Evolutionary conservation across 1,140 invertebrate genomes (phyloP), one percentile per base, ranked within the genome.

Genomic region (Plodia interpunctella): DNA sequence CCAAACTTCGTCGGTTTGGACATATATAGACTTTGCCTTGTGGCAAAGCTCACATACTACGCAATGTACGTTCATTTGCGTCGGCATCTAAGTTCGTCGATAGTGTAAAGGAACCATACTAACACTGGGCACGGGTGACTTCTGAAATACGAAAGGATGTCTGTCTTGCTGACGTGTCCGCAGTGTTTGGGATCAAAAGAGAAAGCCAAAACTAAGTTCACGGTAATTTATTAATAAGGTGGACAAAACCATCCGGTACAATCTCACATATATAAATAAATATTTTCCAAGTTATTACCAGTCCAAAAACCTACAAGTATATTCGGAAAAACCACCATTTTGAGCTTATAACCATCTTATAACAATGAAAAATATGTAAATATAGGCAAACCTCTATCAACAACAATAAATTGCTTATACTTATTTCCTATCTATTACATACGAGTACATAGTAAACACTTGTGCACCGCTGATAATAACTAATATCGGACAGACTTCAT

Each of bases 231-330:
- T 65, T 65, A 59, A 49, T 65, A 57, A 62, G 64, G 60, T 54
- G 60, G 55, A 58, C 17, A 58, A 58, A 19, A 56, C 30, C 53
- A 49, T 60, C 49, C 13, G n/a, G 38, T 59, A 62, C 64, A 58
- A 62, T 59, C 59, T 66, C 64, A 52, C 51, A 65, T 61, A 59
- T 62, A 57, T 59, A 59, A 62, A 66, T 59, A 65, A 55, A 65
- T 61, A 20, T 65, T 51, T 60, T 51, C 49, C 30, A 57, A 57
- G 55, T 52, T 60, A 15, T n/a, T 21, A 32, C 21, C 51, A 35
- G 38, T 44, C n/a, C 35, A 38, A 15, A 44, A 2, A 53, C 13
- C 19, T 21, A 53, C 5, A 62, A 25, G 28, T 51, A 53, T 57
- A 54, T 8, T 53, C 35, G 19, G 56, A 55, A 58, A 44, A 55